These are phyloP conservation scores for Acanthochromis polyacanthus DNA, from an alignment of 2,113 vertebrate species.

Conservation along the genomic window DNA sequence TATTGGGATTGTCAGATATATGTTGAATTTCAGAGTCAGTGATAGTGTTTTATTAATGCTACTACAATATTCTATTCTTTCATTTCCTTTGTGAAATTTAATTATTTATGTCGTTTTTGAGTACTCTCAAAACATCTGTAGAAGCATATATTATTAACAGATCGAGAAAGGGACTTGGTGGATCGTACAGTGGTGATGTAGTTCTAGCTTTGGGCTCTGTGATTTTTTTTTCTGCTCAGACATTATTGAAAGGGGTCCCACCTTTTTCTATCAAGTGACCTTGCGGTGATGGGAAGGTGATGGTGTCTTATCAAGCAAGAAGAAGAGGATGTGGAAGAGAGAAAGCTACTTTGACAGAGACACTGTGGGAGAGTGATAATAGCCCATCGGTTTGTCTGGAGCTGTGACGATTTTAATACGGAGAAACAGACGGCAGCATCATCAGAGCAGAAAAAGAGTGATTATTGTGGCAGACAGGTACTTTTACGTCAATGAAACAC, in stretches of 20 bases:
- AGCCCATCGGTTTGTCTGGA: slow-evolving; percentile 34
- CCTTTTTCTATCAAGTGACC: slow-evolving; percentile 11
- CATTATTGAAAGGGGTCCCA: background rate
- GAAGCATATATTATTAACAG: background rate
- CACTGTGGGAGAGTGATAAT: slow-evolving; percentile 13
- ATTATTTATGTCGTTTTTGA: no score
- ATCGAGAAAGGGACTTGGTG: background rate
- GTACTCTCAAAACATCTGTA: no score
- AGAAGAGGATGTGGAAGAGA: background rate
- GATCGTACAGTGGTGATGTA: background rate
- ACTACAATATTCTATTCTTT: no score
- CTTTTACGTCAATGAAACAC: slow-evolving; percentile 5
- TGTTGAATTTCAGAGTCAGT: no score
- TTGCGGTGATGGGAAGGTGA: slow-evolving; percentile 2
- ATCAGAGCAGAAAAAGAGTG: slow-evolving; percentile 10
- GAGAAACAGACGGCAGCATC: slow-evolving; percentile 16
- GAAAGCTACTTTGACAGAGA: background rate
- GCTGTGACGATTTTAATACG: slow-evolving; percentile 19
- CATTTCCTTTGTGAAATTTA: no score
- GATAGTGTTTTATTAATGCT: no score
- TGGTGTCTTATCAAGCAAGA: background rate
- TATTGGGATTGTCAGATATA: no score
- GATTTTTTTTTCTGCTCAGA: slow-evolving; percentile 20
- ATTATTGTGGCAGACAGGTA: background rate
- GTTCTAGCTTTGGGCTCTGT: background rate